Evolutionary conservation across 2,113 vertebrate species (phyloP).

Genomic region (Hyperopisus bebe): DNA sequence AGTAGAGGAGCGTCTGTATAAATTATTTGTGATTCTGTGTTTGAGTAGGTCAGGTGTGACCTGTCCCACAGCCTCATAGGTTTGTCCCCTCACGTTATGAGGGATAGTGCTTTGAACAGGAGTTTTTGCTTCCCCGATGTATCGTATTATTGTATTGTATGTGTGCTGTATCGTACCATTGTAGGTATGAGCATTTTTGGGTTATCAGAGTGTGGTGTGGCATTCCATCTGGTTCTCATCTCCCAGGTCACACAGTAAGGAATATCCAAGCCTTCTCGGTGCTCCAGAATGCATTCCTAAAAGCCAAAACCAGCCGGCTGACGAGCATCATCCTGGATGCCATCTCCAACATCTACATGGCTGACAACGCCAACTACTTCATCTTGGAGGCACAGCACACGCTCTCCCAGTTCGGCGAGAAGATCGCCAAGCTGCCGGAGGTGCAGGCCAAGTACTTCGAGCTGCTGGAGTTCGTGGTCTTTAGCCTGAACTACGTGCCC

Average conservation of each 20-base stretch:
- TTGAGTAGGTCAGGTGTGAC: not conserved
- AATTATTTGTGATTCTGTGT: not conserved
- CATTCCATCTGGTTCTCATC: slow-evolving; percentile 27
- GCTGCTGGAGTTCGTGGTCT: slow-evolving; percentile 92
- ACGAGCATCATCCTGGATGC: slow-evolving; percentile 88
- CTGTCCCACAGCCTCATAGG: not conserved
- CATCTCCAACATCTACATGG: slow-evolving; percentile 87
- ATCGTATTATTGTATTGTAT: not conserved
- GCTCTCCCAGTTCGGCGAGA: slow-evolving; percentile 88
- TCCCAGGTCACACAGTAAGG: slow-evolving; percentile 82
- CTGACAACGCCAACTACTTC: slow-evolving; percentile 92
- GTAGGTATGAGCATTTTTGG: not conserved
- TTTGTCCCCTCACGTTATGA: not conserved
- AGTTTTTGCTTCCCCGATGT: not conserved
- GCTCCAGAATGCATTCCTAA: slow-evolving; percentile 92
- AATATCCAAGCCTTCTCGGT: slow-evolving; percentile 94
- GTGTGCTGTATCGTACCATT: not conserved
- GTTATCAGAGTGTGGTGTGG: not conserved
- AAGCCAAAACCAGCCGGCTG: slow-evolving; percentile 82
- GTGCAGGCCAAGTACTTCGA: slow-evolving; percentile 94
- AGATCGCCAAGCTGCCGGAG: slow-evolving; percentile 82
- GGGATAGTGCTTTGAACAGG: not conserved
- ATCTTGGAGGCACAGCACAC: slow-evolving; percentile 94
- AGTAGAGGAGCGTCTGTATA: no score
- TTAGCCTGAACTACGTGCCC: slow-evolving; percentile 94